phyloP scores from a whole-genome alignment of 2,888 invertebrate species.

The Leptopilina myrica region DNA sequence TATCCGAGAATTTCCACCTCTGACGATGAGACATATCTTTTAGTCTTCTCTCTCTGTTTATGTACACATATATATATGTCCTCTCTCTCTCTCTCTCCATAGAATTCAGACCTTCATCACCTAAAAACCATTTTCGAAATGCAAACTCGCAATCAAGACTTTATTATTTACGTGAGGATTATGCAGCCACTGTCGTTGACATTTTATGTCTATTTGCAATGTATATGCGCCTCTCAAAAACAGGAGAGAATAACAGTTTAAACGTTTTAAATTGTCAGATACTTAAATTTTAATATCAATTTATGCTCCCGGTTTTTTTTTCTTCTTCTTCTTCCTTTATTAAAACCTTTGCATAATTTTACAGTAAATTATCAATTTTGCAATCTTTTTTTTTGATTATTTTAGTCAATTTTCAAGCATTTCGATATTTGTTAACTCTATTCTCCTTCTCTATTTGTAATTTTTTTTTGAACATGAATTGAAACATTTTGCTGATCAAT shows the following conservation, averaged over 20 bases:
- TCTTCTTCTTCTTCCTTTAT: neutral
- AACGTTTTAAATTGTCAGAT: constrained; percentile 14
- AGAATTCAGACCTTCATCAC: constrained; percentile 20
- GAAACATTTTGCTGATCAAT: no score
- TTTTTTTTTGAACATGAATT: no score
- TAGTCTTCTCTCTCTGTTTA: constrained; percentile 14
- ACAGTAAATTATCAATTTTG: neutral
- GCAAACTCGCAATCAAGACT: constrained; percentile 29
- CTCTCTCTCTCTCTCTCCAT: neutral
- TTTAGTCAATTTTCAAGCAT: no score
- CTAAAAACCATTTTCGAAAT: constrained; percentile 25
- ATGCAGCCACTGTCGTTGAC: constrained; percentile 34
- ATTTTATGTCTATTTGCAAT: constrained; percentile 33
- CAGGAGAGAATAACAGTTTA: constrained; percentile 34
- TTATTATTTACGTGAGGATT: constrained; percentile 37
- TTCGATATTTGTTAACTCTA: no score
- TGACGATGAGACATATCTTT: constrained; percentile 13
- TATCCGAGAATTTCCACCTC: constrained; percentile 24
- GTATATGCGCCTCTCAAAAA: constrained; percentile 32
- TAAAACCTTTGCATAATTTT: constrained; percentile 23
- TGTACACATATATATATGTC: neutral
- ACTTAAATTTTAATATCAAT: constrained; percentile 25
- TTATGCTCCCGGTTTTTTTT: neutral
- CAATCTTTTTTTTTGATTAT: neutral
- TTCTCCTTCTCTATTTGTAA: no score